phyloP scores from a whole-genome alignment of 2,113 vertebrate genomes.

The Girardinichthys multiradiatus region DNA sequence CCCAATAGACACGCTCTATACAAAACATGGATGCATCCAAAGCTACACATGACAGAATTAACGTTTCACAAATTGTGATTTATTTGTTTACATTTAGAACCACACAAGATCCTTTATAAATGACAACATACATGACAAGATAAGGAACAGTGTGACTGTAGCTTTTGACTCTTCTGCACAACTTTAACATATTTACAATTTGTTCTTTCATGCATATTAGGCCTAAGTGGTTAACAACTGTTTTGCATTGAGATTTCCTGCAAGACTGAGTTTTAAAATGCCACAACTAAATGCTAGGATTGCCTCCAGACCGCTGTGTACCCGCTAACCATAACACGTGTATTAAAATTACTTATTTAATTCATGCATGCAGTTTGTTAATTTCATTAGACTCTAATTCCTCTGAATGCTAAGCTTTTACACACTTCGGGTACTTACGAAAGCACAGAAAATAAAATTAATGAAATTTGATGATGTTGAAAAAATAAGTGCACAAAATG shows the following conservation, averaged over 20 bases:
- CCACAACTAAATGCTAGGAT: too few relatives aligned
- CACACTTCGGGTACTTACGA: not conserved
- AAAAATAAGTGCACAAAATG: not conserved
- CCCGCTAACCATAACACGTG: not conserved
- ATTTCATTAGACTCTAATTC: not conserved
- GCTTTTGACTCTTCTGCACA: too few relatives aligned
- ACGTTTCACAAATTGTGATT: not conserved
- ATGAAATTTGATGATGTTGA: too few relatives aligned
- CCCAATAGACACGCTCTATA: too few relatives aligned
- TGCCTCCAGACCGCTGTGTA: not conserved
- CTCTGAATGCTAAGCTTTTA: not conserved
- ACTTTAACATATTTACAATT: too few relatives aligned
- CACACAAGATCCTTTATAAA: too few relatives aligned
- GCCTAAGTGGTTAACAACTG: too few relatives aligned
- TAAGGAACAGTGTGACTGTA: not conserved
- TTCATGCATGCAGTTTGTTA: not conserved
- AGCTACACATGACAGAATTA: not conserved
- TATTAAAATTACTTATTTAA: not conserved
- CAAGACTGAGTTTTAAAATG: too few relatives aligned
- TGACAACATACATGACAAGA: not conserved
- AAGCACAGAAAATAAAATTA: not conserved
- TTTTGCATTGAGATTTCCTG: too few relatives aligned
- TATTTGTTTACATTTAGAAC: not conserved
- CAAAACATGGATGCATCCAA: too few relatives aligned
- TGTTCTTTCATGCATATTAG: too few relatives aligned